Base-by-base conservation (phyloP, 2,888 invertebrate species). In the Lasioglossum lativentre region DNA sequence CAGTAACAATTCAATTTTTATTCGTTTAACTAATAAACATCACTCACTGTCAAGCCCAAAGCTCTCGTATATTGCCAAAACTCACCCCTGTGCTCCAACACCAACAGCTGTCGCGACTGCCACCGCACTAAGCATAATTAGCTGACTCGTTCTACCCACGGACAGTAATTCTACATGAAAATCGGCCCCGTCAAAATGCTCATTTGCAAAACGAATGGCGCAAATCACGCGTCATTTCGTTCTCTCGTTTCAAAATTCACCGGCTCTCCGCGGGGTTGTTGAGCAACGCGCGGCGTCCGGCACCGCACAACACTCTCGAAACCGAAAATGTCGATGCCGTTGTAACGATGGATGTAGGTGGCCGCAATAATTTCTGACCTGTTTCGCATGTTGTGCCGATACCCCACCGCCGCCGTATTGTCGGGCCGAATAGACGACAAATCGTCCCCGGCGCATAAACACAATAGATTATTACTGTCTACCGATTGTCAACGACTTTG, bases 321-420 rank as follows among this genome's bases (percentile, higher is more conserved):
- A 52, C 76, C 79, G 81, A 89, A 66, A 87, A 85, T 68, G 86
- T 83, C 87, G 85, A 90, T 82, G 87, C 27, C 27, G 27, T 82
- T 89, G 86, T 78, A 85, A 82, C 82, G 81, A 78, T 79, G 75
- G 85, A 89, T 90, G 76, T 85, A 85, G 82, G 86, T 78, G 78
- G 82, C 78, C 79, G 89, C 81, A 87, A 90, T 90, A 85, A 90
- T 90, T 89, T 89, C 90, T 83, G 88, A 90, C 88, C 77, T 83
- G 88, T 88, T 89, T 89, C 90, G 88, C 89, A 77, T 88, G 85
- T 85, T 83, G 71, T 63, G 79, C 80, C 78, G 84, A 82, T 88
- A 87, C n/a, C n/a, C n/a, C n/a, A n/a, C 84, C 8, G 10, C 86
- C 85, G 86, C 88, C 90, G 86, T 83, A 86, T 89, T 88, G 89